Base-by-base conservation (phyloP, 2,797 vertebrate genomes). In the Scleropages formosus region DNA sequence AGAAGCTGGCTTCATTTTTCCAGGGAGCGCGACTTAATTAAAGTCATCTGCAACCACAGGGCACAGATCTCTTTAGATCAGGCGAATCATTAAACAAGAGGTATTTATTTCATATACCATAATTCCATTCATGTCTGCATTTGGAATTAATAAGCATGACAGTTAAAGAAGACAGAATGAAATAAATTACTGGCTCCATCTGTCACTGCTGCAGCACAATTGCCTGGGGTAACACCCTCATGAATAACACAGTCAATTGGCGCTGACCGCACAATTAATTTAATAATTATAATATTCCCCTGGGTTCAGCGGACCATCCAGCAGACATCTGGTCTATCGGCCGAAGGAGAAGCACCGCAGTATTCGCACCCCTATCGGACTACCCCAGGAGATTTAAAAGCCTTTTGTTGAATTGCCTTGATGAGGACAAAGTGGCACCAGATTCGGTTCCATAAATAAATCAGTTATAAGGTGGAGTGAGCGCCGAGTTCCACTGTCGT, bases 71-170 rank as follows among this genome's bases (percentile, higher is more conserved):
- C 0, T 60, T 72, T 58, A 72, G 27, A 72, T 39, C 27, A 59
- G 56, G 46, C 44, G 49, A 63, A 74, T 62, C 58, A 73, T n/a
- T 44, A 46, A 46, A 73, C n/a, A 73, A 61, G 27, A 47, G 71
- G 56, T 44, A 61, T 61, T 47, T n/a, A 62, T 61, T 62, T 22
- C 58, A 73, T 24, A 56, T 73, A 44, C 39, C 20, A 73, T 16
- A 47, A 74, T 56, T 74, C 24, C 49, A 20, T 51, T 51, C 24
- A 11, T 49, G 46, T 24, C 22, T 22, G 58, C 47, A 65, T 65
- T 53, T 74, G 73, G 73, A 51, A 74, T 20, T 46, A 65, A 74
- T 65, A 74, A 65, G n/a, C 15, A 31, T 13, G 61, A 64, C 47
- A 31, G 68, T 56, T 20, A 53, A 53, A 70, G 47, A 53, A 26